Base-by-base conservation (phyloP, 2,888 invertebrate species). In the Euphydryas editha region DNA sequence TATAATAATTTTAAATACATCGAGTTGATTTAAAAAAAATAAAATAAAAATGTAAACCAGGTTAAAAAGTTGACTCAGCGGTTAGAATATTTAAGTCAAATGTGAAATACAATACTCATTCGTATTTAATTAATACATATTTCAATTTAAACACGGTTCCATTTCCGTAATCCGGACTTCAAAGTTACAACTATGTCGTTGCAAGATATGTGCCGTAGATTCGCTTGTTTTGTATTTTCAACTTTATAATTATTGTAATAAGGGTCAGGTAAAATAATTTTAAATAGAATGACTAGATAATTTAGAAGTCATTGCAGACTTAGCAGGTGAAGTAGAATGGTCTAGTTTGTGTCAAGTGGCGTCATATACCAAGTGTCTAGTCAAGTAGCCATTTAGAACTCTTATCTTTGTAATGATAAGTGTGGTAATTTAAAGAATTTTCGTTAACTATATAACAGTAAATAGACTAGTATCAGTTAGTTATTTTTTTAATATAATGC, bases 271-370 rank as follows among this genome's bases (percentile, higher is more conserved):
- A 10, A 36, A n/a, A 2, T 51, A 7, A 5, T 2, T 54, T 17
- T 2, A 1, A 36, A 10, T 2, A 54, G 54, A 54, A 18, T 54
- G 10, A 54, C 54, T 54, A 36, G 18, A 54, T 36, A 17, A 17
- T 54, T 51, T 54, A 3, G 11, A 36, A 79, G 78, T 84, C 82
- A 83, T 84, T 78, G 71, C 75, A 36, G 17, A 15, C 17, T 36
- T 30, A 78, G 80, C 83, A 83, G 81, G 82, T 84, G 81, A 80
- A 73, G 75, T 75, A 79, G 70, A 71, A 67, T 76, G 80, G 82
- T 82, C 62, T 65, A 62, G 62, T 72, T 68, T 42, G 62, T 44
- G 55, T 46, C 46, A 57, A 70, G 73, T 58, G 57, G 57, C 64
- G 66, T 63, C 24, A 49, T 57, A 46, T 39, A 4, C 24, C 44